phyloP scores from a whole-genome alignment of 1,140 invertebrate genomes.

The Odontomachus brunneus region DNA sequence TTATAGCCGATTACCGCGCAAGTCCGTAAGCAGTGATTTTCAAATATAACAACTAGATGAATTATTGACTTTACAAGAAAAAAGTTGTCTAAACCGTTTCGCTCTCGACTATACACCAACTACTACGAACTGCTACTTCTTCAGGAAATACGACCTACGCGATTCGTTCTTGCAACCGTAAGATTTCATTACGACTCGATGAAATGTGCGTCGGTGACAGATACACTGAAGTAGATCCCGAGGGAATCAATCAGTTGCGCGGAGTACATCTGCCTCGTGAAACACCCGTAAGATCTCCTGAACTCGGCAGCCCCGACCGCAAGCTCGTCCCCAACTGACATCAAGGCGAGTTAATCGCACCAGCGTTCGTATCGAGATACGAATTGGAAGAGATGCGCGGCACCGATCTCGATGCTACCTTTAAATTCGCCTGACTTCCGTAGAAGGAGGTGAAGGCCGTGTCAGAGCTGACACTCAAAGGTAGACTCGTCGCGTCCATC shows the following conservation, averaged over 20 bases:
- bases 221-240: constrained; percentile 8
- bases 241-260: constrained; percentile 2
- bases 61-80: too few relatives aligned
- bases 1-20: too few relatives aligned
- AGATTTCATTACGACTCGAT: neutral
- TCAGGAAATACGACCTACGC: too few relatives aligned
- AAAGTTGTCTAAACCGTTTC: too few relatives aligned
- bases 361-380: constrained; percentile 64
- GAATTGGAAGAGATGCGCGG: constrained; percentile 73
- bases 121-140: too few relatives aligned
- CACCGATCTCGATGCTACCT: constrained; percentile 70
- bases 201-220: neutral
- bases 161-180: neutral
- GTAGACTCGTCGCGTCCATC: constrained; percentile 80
- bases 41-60: too few relatives aligned
- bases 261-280: constrained; percentile 45
- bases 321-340: constrained; percentile 48
- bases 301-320: constrained; percentile 29
- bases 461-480: constrained; percentile 86
- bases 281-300: constrained; percentile 29
- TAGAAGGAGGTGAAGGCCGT: constrained; percentile 90
- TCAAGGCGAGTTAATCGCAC: constrained; percentile 71
- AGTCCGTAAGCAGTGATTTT: too few relatives aligned
- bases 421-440: constrained; percentile 84
- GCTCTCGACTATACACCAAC: too few relatives aligned